Evolutionary conservation across 2,113 vertebrate species (phyloP), one percentile per base, ranked within the genome.

Genomic region (Mus pahari): DNA sequence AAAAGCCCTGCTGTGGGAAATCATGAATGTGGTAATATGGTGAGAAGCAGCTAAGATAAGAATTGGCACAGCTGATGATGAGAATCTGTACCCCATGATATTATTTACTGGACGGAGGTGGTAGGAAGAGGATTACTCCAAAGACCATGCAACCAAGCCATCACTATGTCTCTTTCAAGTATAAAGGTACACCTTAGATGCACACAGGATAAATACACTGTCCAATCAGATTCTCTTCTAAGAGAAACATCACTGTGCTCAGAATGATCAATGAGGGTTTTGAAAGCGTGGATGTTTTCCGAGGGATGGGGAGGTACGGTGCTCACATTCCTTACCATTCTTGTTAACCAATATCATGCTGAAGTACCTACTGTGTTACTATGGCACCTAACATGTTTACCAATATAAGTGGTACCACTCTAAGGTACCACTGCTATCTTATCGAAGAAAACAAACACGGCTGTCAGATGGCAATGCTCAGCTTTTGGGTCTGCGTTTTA

Each of bases 81-180:
- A 33, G 36, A 3, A 33, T 31, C 7, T 26, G 7, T 0, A 13
- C 0, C 1, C 64, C 1, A 0, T 13, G 11, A 13, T 0, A 31
- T 9, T 36, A 64, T 26, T 5, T 48, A 48, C 48, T 7, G 86
- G 62, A 58, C 33, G 45, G 93, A 88, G 6, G 3, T 42, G 78
- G 73, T 58, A 82, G 93, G 58, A 90, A 53, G 5, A 60, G 11
- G 22, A 39, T 22, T 6, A 13, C 48, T 70, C 13, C 39, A n/a
- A 87, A 50, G 48, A 78, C 36, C 28, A 62, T 19, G 60, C 28
- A 19, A 45, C 12, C 71, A 81, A 71, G 20, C 31, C 53, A 4
- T 17, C 39, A 42, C 26, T 28, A 70, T 19, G 31, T 20, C 36
- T 64, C 92, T 83, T 70, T 70, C 50, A 86, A 89, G 83, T 16